Percentiles rank a stretch among this genome's conserved stretches.
These are phyloP conservation scores for Ascaphus truei DNA, from an alignment of 2,113 vertebrate species.

Conservation along the genomic window DNA sequence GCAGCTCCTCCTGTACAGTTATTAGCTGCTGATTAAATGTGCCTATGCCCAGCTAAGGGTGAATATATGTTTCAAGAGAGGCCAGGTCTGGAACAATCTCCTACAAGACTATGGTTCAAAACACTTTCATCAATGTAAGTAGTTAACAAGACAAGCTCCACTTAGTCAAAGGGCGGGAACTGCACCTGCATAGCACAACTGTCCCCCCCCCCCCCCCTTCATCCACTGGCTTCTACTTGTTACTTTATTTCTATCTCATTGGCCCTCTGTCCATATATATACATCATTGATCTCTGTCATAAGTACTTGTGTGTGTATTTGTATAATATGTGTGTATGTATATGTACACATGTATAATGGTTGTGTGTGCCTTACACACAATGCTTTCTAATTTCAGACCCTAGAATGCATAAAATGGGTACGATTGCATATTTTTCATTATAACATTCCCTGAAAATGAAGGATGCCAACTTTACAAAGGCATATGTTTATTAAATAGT, in stretches of 20 bases:
- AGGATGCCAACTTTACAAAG: constrained; percentile 7
- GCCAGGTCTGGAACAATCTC: constrained; percentile 87
- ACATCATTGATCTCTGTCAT: background rate
- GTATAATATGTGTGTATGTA: too few relatives aligned
- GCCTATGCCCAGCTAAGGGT: constrained; percentile 76
- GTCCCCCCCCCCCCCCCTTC: too few relatives aligned
- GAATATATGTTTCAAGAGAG: constrained; percentile 88
- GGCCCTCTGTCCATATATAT: constrained; percentile 32
- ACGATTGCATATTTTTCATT: too few relatives aligned
- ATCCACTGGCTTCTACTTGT: constrained; percentile 32
- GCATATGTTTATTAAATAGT: constrained; percentile 32
- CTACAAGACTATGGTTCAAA: constrained; percentile 77
- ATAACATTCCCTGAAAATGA: constrained; percentile 42
- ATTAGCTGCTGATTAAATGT: constrained; percentile 97
- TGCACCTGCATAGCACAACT: constrained; percentile 55
- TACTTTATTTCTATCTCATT: constrained; percentile 25
- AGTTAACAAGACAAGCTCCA: constrained; percentile 84
- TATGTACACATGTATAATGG: background rate
- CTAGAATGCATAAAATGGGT: too few relatives aligned
- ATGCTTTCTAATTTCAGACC: too few relatives aligned
- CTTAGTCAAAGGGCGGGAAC: constrained; percentile 75
- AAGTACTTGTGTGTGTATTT: background rate
- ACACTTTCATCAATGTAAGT: constrained; percentile 84
- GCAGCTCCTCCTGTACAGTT: constrained; percentile 85
- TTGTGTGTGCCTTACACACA: background rate